Conservation (phyloP, 2,888 invertebrate species). For the Lycocerus yunnanus region DNA sequence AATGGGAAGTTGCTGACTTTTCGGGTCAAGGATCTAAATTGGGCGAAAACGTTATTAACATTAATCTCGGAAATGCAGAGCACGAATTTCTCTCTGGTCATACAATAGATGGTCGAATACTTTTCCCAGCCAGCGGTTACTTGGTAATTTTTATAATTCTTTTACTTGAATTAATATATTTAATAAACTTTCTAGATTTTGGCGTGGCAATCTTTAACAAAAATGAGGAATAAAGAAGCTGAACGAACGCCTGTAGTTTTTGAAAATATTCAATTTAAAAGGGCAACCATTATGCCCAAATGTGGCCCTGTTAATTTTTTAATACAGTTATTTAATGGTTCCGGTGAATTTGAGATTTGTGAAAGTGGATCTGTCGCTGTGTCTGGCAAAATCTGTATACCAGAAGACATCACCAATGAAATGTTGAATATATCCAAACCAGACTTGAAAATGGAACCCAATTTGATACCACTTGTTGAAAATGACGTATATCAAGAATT, state of each 20-base stretch:
- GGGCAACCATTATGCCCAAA: constrained; percentile 92
- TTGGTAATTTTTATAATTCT: constrained; percentile 60
- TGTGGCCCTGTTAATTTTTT: constrained; percentile 80
- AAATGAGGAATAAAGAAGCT: constrained; percentile 72
- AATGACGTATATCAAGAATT: constrained; percentile 87
- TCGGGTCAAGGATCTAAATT: constrained; percentile 64
- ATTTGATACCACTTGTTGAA: constrained; percentile 62
- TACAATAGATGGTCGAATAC: constrained; percentile 88
- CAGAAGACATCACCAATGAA: constrained; percentile 68
- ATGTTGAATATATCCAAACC: constrained; percentile 61
- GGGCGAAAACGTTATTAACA: constrained; percentile 77
- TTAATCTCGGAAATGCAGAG: constrained; percentile 73
- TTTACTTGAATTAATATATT: not conserved
- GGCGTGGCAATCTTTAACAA: constrained; percentile 87
- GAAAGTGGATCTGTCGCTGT: constrained; percentile 85
- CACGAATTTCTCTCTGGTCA: constrained; percentile 83
- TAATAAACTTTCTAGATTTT: constrained; percentile 61
- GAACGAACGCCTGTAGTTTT: constrained; percentile 84
- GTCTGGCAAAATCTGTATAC: constrained; percentile 73
- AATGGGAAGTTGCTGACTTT: constrained; percentile 86
- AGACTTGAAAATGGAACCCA: constrained; percentile 48
- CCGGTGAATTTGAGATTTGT: constrained; percentile 86
- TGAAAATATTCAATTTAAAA: constrained; percentile 88
- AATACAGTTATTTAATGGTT: constrained; percentile 81
- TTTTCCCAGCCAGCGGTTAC: constrained; percentile 96